Percentiles rank a stretch among this genome's conserved stretches.
Conservation (phyloP, 2,113 vertebrate genomes). For the Bubo blakistoni region DNA sequence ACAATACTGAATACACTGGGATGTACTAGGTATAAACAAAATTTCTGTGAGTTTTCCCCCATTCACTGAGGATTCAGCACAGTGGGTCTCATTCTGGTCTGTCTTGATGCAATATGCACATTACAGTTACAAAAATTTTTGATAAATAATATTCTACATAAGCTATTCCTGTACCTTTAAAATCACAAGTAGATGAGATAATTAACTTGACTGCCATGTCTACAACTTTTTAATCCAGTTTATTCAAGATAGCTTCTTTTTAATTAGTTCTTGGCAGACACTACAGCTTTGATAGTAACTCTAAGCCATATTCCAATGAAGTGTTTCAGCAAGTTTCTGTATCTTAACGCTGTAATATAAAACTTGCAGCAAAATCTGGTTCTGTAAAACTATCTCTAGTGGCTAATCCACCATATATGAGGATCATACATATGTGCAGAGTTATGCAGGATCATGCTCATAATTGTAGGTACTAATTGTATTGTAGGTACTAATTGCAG, state of each 20-base stretch:
- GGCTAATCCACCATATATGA: background rate
- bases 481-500: background rate
- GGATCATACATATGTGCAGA: background rate
- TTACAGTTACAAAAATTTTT: background rate
- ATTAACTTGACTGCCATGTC: conserved; percentile 17
- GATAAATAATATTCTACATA: background rate
- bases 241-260: conserved; percentile 31
- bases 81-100: background rate
- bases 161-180: background rate
- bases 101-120: background rate
- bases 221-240: background rate
- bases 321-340: background rate
- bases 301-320: conserved; percentile 5
- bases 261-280: conserved; percentile 64
- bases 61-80: background rate
- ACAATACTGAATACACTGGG: background rate
- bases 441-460: background rate
- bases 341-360: background rate
- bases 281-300: conserved; percentile 8
- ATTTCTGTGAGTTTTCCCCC: background rate
- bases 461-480: background rate
- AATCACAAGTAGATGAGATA: conserved; percentile 18
- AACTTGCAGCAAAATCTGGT: background rate
- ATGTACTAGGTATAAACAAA: background rate
- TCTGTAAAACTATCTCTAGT: background rate